Percentiles rank a stretch among this genome's conserved stretches.
These are phyloP conservation scores for Panurus biarmicus DNA, from an alignment of 2,113 vertebrate genomes.

Conservation along the genomic window DNA sequence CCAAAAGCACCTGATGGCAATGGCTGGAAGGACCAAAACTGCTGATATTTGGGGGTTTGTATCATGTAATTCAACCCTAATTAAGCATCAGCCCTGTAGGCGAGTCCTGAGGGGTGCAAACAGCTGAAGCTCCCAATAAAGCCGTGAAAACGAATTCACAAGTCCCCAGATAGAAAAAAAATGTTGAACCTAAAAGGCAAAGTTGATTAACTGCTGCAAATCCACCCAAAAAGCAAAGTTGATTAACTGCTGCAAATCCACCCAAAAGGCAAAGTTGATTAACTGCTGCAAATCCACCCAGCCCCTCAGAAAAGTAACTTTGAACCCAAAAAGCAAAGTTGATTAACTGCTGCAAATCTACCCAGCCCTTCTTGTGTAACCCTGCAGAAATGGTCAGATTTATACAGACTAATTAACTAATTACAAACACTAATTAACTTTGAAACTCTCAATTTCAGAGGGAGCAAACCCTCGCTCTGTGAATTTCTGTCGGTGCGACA, in stretches of 20 bases:
- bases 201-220: not conserved
- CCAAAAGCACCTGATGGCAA: too few species aligned
- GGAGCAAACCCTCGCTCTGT: not conserved
- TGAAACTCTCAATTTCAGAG: accelerated
- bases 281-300: not conserved
- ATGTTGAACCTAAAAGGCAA: not conserved
- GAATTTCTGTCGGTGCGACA: accelerated
- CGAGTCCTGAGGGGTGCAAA: not conserved
- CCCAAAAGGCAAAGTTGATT: not conserved
- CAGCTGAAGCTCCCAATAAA: not conserved
- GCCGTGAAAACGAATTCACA: not conserved
- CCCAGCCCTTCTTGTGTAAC: not conserved
- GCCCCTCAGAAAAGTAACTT: not conserved
- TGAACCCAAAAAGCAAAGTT: not conserved
- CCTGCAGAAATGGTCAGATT: not conserved
- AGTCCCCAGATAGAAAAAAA: not conserved
- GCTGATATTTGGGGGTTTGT: not conserved
- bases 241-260: not conserved
- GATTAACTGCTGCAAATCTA: not conserved
- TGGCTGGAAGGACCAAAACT: not conserved
- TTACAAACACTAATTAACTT: not conserved
- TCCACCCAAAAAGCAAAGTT: not conserved
- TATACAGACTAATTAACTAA: not conserved
- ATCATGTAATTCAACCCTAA: not conserved
- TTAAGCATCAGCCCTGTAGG: not conserved